Base-by-base conservation (phyloP, 2,888 invertebrate genomes). In the Drosophila atripex region DNA sequence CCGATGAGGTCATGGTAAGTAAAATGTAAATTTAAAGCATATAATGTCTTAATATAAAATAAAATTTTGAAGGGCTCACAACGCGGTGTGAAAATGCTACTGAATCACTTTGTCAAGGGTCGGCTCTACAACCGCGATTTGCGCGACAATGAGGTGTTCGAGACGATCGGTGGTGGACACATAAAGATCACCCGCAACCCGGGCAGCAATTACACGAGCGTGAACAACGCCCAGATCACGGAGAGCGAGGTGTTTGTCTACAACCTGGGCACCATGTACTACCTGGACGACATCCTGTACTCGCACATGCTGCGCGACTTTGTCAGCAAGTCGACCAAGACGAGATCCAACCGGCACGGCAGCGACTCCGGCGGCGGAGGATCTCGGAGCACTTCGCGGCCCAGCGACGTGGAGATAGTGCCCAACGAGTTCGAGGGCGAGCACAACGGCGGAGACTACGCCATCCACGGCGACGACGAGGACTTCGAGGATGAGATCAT, bases 231-330 rank as follows among this genome's bases (percentile, higher is more conserved):
- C 12, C 92, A 92, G 74, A 93, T 94, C 41, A 92, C 93, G 18
- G 93, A 94, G 88, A 93, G 93, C 77, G 94, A 94, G 89, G 93
- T 94, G 21, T 94, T 94, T 82, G 94, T 94, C 39, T 94, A 94
- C 89, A 94, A 94, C 88, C 88, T 94, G 76, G 94, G 94, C 47
- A 94, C 94, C 63, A 94, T 94, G 93, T 94, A 93, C 89, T 94
- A 93, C 82, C 92, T 94, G 63, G 93, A 94, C 80, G 93, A 93
- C 77, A 92, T 94, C 60, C 90, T 94, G 7, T 94, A 93, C 85
- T 91, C 92, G 16, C 91, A 92, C 55, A 86, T 91, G 59, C 76
- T 91, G 28, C 88, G 88, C 39, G 91, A 91, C 59, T 89, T 89
- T 52, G 86, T 89, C 12, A 85, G 84, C 60, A 89, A 86, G 25